These are phyloP conservation scores for Rhynchopsitta pachyrhyncha DNA, from an alignment of 2,113 vertebrate species.

Conservation along the genomic window DNA sequence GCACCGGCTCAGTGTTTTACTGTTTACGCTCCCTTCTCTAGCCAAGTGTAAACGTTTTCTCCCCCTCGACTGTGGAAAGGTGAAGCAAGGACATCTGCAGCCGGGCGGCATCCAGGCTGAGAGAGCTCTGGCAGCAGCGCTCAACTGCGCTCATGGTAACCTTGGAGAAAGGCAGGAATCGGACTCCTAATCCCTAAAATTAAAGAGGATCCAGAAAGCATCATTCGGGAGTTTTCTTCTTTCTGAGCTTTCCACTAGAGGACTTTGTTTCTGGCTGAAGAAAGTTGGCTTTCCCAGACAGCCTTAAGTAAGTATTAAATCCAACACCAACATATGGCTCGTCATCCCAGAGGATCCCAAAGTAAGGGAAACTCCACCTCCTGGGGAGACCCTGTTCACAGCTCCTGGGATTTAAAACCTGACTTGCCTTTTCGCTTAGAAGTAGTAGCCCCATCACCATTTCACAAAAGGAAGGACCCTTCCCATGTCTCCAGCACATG, in stretches of 20 bases:
- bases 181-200: neutral
- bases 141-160: neutral
- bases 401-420: neutral
- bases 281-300: neutral
- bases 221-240: neutral
- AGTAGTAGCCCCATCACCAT: fast-evolving
- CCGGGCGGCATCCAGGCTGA: neutral
- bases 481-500: no score
- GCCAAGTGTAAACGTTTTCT: neutral
- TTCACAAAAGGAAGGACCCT: neutral
- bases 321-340: neutral
- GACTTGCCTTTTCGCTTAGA: fast-evolving
- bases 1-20: neutral
- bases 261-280: neutral
- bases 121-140: neutral
- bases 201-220: neutral
- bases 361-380: neutral
- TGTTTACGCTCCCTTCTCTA: neutral
- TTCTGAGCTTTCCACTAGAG: neutral
- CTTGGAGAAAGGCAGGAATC: neutral
- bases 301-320: neutral
- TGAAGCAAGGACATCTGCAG: slow-evolving; percentile 44
- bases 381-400: neutral
- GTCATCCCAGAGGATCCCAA: neutral
- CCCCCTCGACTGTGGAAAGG: neutral